Percentiles rank a stretch among this genome's conserved stretches.
Conservation (phyloP, 2,888 invertebrate genomes). For the Mythimna ferrago region DNA sequence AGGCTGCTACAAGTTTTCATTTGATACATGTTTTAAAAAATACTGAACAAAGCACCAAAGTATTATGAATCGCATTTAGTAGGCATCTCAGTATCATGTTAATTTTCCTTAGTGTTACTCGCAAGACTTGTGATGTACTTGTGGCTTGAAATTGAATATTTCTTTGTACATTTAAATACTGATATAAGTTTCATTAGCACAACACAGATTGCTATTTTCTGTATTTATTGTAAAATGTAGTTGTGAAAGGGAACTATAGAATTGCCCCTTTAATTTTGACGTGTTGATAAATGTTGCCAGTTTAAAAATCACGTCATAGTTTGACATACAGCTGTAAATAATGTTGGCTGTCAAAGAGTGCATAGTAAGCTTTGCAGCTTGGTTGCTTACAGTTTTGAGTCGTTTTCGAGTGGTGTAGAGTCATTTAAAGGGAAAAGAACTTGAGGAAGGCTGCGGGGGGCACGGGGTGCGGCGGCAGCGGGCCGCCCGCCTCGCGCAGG, state of each 20-base stretch:
- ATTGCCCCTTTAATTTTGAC: conserved; percentile 2
- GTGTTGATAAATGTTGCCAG: neutral
- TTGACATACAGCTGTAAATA: conserved; percentile 21
- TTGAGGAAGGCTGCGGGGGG: conserved; percentile 97
- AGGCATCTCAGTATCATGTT: conserved; percentile 28
- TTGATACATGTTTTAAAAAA: conserved; percentile 34
- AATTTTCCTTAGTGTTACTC: neutral
- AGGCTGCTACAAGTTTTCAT: conserved; percentile 18
- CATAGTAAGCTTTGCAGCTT: conserved; percentile 7
- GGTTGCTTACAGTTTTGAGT: conserved; percentile 1
- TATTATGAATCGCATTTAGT: conserved; percentile 38
- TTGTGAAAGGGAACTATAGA: neutral
- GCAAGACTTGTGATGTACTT: conserved; percentile 8
- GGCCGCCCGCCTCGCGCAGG: conserved; percentile 94
- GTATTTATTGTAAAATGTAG: conserved; percentile 4
- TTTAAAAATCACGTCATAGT: conserved; percentile 11
- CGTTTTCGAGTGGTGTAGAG: conserved; percentile 14
- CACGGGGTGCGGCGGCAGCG: conserved; percentile 95
- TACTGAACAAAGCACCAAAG: conserved; percentile 59
- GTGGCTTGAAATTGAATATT: conserved; percentile 9
- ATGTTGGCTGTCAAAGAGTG: neutral
- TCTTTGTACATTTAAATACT: conserved; percentile 49
- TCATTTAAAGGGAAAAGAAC: conserved; percentile 95
- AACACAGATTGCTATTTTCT: conserved; percentile 10
- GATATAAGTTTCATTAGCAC: conserved; percentile 21